Evolutionary conservation across 2,888 invertebrate genomes (phyloP), one percentile per base, ranked within the genome.

Genomic region (Hydropsyche betteni): DNA sequence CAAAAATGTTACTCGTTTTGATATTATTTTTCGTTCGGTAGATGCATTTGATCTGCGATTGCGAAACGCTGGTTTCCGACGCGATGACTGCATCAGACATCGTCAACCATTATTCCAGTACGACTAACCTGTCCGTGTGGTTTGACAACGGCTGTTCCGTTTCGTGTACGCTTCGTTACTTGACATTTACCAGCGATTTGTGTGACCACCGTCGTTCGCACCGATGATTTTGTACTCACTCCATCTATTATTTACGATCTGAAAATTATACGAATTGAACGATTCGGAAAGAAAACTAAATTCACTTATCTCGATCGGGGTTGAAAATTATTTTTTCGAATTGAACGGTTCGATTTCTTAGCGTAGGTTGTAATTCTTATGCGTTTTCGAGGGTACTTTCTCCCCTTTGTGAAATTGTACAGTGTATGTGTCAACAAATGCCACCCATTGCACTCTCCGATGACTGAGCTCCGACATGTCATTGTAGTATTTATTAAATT

Each of bases 401-500:
- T 53, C 70, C 55, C 70, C 70, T n/a, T 33, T 5, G 34, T 51
- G 36, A 14, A 70, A 70, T 24, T 6, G 72, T 72, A 36, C n/a
- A 33, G 72, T 72, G 58, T 72, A 44, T 38, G 50, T 72, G 72
- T 72, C 72, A 72, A 72, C 72, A 72, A 72, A 70, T 33, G 53
- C 36, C 44, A 72, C 55, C 72, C 58, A 58, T 52, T 53, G 70
- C 70, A 72, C 64, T 64, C 36, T 58, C 34, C 36, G 72, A 58
- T 72, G 72, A 70, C 70, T 70, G 70, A 44, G 33, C 53, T 70
- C 70, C 64, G 77, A 78, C 68, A 69, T 74, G 78, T 78, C 78
- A 78, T 78, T 76, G 74, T 76, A 69, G 76, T 78, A 78, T 78
- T 78, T 78, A 78, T 78, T 76, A 78, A 78, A 78, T 78, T 78